Conservation (phyloP, 2,888 invertebrate species). For the Lepidochitona cinerea region DNA sequence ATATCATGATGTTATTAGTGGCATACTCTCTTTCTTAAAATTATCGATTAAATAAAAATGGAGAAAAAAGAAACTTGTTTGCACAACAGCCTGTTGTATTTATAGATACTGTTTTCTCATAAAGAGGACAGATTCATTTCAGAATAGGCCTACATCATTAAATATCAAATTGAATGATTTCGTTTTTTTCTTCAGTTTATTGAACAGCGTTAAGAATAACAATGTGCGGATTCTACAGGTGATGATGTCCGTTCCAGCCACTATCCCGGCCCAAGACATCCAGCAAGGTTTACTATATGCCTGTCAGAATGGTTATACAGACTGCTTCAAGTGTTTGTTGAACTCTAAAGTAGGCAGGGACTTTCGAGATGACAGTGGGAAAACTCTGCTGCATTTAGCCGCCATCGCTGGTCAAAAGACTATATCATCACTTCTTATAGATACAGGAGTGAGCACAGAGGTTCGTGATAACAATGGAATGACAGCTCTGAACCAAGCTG, state of each 20-base stretch:
- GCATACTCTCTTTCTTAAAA: too few relatives aligned
- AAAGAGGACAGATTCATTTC: too few relatives aligned
- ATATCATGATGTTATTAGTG: too few relatives aligned
- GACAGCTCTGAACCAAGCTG: conserved; percentile 55
- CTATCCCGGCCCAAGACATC: conserved; percentile 41
- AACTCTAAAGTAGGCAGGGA: conserved; percentile 39
- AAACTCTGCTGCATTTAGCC: conserved; percentile 45
- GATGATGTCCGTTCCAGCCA: conserved; percentile 44
- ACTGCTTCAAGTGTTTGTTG: conserved; percentile 44
- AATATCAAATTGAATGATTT: background rate
- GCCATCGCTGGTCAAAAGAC: conserved; percentile 32
- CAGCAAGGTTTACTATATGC: conserved; percentile 41
- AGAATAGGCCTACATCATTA: background rate
- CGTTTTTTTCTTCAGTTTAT: conserved; percentile 30
- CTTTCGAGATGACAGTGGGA: conserved; percentile 30
- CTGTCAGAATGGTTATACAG: conserved; percentile 38
- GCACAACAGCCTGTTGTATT: too few relatives aligned
- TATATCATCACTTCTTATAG: conserved; percentile 31
- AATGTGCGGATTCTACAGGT: conserved; percentile 43
- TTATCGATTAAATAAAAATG: too few relatives aligned
- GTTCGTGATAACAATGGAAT: conserved; percentile 20
- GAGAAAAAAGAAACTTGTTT: too few relatives aligned
- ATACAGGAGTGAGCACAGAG: conserved; percentile 36
- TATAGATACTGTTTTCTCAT: too few relatives aligned
- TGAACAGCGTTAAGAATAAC: conserved; percentile 36